Percentiles rank a stretch among this genome's conserved stretches.
phyloP scores from a whole-genome alignment of 1,140 invertebrate genomes.

The Vanessa atalanta region DNA sequence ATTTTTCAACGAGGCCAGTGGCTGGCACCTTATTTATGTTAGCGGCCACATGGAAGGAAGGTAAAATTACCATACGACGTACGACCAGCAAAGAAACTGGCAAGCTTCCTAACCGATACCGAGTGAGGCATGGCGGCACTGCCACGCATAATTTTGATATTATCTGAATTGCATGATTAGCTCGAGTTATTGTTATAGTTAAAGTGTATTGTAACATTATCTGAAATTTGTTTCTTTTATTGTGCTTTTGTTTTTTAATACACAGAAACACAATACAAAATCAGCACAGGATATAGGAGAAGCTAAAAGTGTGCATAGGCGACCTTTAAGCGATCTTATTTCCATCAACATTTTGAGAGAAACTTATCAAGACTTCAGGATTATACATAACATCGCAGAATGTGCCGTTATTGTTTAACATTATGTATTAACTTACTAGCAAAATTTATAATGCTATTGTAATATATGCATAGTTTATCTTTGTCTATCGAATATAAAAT shows the following conservation, averaged over 20 bases:
- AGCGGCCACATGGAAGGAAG: constrained; percentile 60
- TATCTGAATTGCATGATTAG: constrained; percentile 30
- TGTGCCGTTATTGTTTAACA: too few species aligned
- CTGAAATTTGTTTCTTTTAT: background rate
- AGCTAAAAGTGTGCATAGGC: too few species aligned
- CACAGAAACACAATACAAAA: too few species aligned
- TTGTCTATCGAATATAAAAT: too few species aligned
- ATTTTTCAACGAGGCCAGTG: constrained; percentile 60
- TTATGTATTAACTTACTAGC: too few species aligned
- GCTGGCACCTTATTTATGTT: constrained; percentile 65
- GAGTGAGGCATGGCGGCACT: constrained; percentile 44
- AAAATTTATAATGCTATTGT: too few species aligned
- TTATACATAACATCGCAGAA: too few species aligned
- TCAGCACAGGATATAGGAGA: too few species aligned
- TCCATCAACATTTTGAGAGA: too few species aligned
- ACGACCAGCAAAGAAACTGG: constrained; percentile 55
- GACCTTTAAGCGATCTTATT: too few species aligned
- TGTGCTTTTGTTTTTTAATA: background rate
- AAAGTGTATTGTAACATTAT: constrained; percentile 5
- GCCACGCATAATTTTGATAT: constrained; percentile 40
- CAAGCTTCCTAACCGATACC: constrained; percentile 56
- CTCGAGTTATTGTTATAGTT: constrained; percentile 28
- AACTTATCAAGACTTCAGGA: too few species aligned
- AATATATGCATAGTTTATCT: too few species aligned
- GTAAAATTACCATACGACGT: constrained; percentile 70